Base-by-base conservation (phyloP, 1,140 invertebrate genomes). In the Oppia nitens region DNA sequence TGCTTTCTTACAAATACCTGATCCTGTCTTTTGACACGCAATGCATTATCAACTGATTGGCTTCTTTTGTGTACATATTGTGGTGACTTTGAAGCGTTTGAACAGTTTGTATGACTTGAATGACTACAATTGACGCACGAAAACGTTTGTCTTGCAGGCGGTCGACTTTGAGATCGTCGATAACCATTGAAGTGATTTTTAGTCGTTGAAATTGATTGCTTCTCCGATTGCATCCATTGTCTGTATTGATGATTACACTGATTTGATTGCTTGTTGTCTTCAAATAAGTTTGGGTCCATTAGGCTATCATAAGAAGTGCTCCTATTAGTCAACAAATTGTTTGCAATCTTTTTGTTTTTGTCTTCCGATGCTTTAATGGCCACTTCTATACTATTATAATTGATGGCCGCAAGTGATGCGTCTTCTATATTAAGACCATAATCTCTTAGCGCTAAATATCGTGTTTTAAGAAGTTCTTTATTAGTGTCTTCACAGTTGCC, bases 391-490 rank as follows among this genome's bases (percentile, higher is more conserved):
- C 6, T 40, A 6, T 40, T 40, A 40, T 40, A 40, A 40, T 40
- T 40, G 32, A 40, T 40, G 17, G 32, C 32, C 6, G 32, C 32
- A 40, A 40, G 6, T 9, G 32, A 40, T 40, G 32, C 6, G 32
- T 40, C 32, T 40, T 40, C 32, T 9, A 40, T 17, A 17, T 40
- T 40, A 6, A 40, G 32, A 9, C 32, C 32, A 40, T 9, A 40
- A 27, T 54, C n/a, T 29, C 53, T 23, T n/a, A 54, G 53, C 4
- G 28, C 28, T n/a, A 54, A 17, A 29, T 54, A 54, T 27, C 53
- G 9, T 4, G 25, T 28, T 29, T 54, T n/a, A 4, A 27, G 9
- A 9, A 25, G 20, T 20, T 54, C 28, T n/a, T 23, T 28, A 4
- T 54, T 25, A 28, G 24, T 27, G 11, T n/a, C 6, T 4, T 54